A percentile compares a stretch with the other conserved stretches of the same genome.
phyloP scores from a whole-genome alignment of 2,888 invertebrate species.

The Brassicogethes aeneus region DNA sequence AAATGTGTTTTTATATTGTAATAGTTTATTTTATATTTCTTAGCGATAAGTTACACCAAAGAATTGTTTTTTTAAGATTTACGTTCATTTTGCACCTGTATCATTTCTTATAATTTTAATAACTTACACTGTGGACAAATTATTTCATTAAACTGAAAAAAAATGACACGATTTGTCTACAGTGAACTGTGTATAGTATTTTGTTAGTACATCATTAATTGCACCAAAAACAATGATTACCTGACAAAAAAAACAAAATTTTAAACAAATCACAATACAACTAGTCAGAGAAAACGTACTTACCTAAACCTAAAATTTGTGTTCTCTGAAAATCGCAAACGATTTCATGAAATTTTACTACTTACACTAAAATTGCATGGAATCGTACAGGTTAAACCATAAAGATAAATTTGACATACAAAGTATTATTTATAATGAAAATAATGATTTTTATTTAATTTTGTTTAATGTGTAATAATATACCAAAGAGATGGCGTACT shows the following conservation, averaged over 20 bases:
- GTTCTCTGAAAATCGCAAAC: conserved; percentile 22
- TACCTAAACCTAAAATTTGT: conserved; percentile 24
- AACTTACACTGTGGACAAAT: not conserved
- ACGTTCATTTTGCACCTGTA: conserved; percentile 30
- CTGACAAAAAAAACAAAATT: conserved; percentile 17
- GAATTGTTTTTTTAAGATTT: conserved; percentile 36
- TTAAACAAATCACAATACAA: conserved; percentile 17
- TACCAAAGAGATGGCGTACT: conserved; percentile 41
- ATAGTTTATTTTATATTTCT: conserved; percentile 33
- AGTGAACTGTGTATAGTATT: conserved; percentile 14
- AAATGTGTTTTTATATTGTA: conserved; percentile 31
- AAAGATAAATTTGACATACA: no score
- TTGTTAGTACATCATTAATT: conserved; percentile 16
- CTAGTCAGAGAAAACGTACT: conserved; percentile 38
- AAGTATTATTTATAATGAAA: conserved; percentile 23
- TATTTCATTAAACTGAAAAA: not conserved
- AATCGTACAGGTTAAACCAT: no score
- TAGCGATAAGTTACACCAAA: conserved; percentile 41
- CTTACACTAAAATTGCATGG: no score
- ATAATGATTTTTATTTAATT: conserved; percentile 29
- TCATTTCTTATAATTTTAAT: conserved; percentile 28
- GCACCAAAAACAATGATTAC: conserved; percentile 18
- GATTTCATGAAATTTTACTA: no score
- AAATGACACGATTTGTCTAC: conserved; percentile 3
- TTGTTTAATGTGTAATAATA: conserved; percentile 42